A percentile compares a stretch with the other conserved stretches of the same genome.
Conservation (phyloP, 2,888 invertebrate species). For the Cancer borealis region DNA sequence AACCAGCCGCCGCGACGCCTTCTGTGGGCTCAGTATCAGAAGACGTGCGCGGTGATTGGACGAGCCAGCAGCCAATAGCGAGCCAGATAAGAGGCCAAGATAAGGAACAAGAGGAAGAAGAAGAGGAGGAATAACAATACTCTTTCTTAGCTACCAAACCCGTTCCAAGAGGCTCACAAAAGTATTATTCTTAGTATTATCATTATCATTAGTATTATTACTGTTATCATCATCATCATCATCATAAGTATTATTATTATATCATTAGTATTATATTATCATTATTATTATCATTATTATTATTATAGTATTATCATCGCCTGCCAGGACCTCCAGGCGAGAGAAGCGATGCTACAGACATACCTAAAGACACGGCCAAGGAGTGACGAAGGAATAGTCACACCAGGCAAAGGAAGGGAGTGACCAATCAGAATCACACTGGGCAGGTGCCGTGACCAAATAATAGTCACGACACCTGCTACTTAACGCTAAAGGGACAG, state of each 20-base stretch:
- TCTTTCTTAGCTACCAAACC: not conserved
- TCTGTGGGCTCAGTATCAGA: conserved; percentile 69
- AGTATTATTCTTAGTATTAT: not conserved
- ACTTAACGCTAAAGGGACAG: not conserved
- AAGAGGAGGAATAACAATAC: not conserved
- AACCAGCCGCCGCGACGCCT: conserved; percentile 56
- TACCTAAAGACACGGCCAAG: too few relatives aligned
- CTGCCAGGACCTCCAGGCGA: not conserved
- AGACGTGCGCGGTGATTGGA: conserved; percentile 67
- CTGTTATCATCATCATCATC: not conserved
- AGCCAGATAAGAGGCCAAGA: not conserved
- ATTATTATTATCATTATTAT: not conserved
- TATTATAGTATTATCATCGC: not conserved
- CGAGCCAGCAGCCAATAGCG: conserved; percentile 10
- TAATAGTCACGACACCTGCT: not conserved
- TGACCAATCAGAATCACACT: not conserved
- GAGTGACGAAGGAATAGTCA: not conserved
- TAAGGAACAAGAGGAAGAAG: not conserved
- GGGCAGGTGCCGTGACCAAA: not conserved
- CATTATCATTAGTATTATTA: not conserved
- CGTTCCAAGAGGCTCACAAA: not conserved
- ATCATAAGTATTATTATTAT: not conserved
- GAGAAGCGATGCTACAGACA: not conserved
- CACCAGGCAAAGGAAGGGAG: not conserved
- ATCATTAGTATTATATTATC: not conserved